phyloP scores from a whole-genome alignment of 2,797 vertebrate genomes.

The Hypotaenidia okinawae region DNA sequence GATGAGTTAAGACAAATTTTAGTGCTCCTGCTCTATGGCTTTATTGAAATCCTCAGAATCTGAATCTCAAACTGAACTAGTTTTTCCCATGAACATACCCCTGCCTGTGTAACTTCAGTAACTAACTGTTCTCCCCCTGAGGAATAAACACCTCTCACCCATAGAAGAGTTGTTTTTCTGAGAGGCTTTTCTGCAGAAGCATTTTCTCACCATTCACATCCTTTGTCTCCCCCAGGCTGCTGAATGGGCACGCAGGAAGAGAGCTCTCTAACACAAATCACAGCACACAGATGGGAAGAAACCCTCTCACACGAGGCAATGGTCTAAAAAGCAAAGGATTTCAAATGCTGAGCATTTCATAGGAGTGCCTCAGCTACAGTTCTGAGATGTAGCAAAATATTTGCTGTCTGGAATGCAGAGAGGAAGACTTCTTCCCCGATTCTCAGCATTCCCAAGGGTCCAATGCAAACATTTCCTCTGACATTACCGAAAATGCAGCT shows the following conservation, averaged over 20 bases:
- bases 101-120: not conserved
- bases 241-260: not conserved
- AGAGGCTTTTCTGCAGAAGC: not conserved
- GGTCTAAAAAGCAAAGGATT: conserved; percentile 10
- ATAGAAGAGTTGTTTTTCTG: accelerated
- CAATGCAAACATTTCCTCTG: not conserved
- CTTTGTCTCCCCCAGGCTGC: not conserved
- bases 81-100: not conserved
- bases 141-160: not conserved
- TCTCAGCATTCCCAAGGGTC: conserved; percentile 67
- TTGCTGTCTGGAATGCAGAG: conserved; percentile 46
- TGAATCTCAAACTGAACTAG: not conserved
- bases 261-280: not conserved
- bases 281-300: not conserved
- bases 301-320: not conserved
- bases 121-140: not conserved
- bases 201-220: not conserved
- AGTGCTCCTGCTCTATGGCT: not conserved
- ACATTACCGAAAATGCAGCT: conserved; percentile 14
- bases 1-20: not conserved
- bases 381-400: conserved; percentile 39
- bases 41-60: not conserved
- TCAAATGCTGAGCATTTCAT: conserved; percentile 14
- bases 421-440: conserved; percentile 7
- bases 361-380: not conserved